These are phyloP conservation scores for Ditylenchus dipsaci DNA, from an alignment of 1,140 invertebrate species.

Conservation along the genomic window DNA sequence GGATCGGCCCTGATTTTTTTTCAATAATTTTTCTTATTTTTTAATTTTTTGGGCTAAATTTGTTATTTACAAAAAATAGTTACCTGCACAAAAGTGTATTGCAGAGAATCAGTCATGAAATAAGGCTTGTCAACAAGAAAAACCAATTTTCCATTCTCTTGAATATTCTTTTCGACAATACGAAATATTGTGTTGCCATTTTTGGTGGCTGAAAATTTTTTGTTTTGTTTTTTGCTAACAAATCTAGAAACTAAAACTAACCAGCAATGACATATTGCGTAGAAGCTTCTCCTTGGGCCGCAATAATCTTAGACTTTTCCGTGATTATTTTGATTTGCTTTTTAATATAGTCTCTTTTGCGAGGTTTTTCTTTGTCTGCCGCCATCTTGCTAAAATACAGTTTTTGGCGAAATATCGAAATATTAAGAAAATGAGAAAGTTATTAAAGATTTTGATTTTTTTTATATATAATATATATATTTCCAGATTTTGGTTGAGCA, in stretches of 20 bases:
- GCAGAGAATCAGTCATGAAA: neutral
- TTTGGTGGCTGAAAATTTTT: neutral
- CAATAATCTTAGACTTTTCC: neutral
- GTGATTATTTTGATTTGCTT: neutral
- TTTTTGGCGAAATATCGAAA: neutral
- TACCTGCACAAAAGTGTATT: neutral
- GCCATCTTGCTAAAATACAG: neutral
- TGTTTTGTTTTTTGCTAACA: neutral
- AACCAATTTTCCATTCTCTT: neutral
- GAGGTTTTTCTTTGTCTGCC: neutral
- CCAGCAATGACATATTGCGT: neutral
- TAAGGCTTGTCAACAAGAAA: neutral
- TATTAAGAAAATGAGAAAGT: neutral
- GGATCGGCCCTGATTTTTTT: constrained; percentile 50
- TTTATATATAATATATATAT: neutral
- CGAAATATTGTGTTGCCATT: neutral
- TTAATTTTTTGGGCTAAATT: no score
- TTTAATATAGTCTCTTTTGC: neutral
- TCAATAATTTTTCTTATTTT: no score
- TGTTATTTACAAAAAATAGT: no score
- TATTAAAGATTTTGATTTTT: neutral
- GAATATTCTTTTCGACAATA: neutral
- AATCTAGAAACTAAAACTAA: neutral
- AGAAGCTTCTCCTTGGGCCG: neutral
- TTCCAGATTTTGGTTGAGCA: no score